Evolutionary conservation across 2,888 invertebrate genomes (phyloP), one percentile per base, ranked within the genome.

Genomic region (Leptinotarsa rubiginosa): DNA sequence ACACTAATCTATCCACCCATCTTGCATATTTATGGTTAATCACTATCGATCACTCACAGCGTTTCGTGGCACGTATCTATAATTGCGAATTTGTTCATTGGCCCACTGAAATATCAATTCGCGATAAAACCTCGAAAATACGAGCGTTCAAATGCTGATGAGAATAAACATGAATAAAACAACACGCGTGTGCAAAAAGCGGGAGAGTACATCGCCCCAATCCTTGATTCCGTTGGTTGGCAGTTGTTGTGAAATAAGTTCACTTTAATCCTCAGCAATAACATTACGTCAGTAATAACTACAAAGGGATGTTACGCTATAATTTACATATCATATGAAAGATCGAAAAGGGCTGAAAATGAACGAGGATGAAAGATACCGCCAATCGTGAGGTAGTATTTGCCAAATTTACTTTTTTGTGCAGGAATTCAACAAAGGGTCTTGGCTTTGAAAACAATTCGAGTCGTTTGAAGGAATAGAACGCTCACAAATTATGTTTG

Each of bases 151-250:
- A 69, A 64, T 67, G 47, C 66, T 69, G 69, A 75, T 72, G 70
- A 72, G 68, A 69, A 72, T 56, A 65, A 70, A 64, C 59, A 76
- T 76, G 74, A 74, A 76, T 76, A 74, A 76, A 74, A 76, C 76
- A 76, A 76, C 70, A 74, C 67, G 70, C 72, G 72, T 74, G 59
- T 49, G 70, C 41, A 67, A 49, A 67, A 76, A 47, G 70, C 67
- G 72, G 47, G 69, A 67, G 67, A 62, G 59, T 16, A 12, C n/a
- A 62, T 62, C 62, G 56, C 56, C 62, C 62, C 62, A 41, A 62
- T 62, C 25, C 62, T 62, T 31, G 62, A 62, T 62, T 25, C 62
- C 41, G 62, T n/a, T 31, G 31, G 25, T 31, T 62, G 54, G 10
- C 54, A 31, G 68, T 54, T 68, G 54, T 52, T 49, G 7, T 18